phyloP scores from a whole-genome alignment of 2,113 vertebrate genomes.

The Atlantisia rogersi region DNA sequence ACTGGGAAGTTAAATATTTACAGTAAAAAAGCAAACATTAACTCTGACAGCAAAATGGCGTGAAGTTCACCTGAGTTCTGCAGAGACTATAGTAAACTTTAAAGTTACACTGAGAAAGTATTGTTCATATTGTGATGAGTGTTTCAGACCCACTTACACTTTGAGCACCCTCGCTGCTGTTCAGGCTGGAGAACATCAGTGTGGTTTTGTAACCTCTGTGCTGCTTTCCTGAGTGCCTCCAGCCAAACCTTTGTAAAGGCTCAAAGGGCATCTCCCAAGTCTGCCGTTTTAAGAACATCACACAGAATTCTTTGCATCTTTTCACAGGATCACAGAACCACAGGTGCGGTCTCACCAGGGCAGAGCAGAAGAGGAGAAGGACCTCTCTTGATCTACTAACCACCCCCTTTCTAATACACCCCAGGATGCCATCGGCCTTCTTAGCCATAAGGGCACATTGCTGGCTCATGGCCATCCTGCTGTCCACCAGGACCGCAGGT shows the following conservation, averaged over 20 bases:
- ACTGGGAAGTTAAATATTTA: not conserved
- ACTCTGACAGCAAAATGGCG: not conserved
- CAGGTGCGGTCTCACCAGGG: too few species aligned
- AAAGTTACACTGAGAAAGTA: not conserved
- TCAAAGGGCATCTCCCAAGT: not conserved
- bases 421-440: too few species aligned
- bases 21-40: not conserved
- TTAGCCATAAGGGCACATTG: too few species aligned
- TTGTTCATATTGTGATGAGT: accelerated
- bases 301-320: not conserved
- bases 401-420: too few species aligned
- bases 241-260: not conserved
- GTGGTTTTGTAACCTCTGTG: not conserved
- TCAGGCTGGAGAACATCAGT: not conserved
- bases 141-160: not conserved
- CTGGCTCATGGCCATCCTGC: too few species aligned
- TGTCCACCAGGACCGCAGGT: too few species aligned
- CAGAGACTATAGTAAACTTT: not conserved
- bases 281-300: not conserved
- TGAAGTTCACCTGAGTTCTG: not conserved
- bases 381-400: too few species aligned
- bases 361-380: too few species aligned
- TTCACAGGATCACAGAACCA: not conserved
- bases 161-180: not conserved
- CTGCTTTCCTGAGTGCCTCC: not conserved